Base-by-base conservation (phyloP, 2,113 vertebrate species). In the Ptyas mucosa region DNA sequence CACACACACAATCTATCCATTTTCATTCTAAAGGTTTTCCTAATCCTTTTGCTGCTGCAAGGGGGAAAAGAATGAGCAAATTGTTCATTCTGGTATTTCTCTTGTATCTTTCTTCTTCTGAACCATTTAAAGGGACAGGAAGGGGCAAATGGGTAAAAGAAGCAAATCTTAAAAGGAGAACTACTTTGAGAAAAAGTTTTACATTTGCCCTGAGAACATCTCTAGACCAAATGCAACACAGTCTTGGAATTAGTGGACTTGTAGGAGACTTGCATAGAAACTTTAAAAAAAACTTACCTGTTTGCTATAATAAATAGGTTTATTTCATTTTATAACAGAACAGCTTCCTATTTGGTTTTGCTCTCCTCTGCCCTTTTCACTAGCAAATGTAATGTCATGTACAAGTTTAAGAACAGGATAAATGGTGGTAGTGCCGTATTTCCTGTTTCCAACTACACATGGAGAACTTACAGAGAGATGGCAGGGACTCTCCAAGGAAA, bases 351-450 rank as follows among this genome's bases (percentile, higher is more conserved):
- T 58, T 89, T 85, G 34, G 43, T 58, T 89, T 57, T 46, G 15
- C n/a, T 39, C 55, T 90, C 90, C 46, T 90, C n/a, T 93, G 92
- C n/a, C 92, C 61, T 57, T 81, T 21, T 85, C 89, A 87, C 81
- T 90, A 93, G 54, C 14, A 54, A 43, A 92, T 54, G 7, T 7
- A 34, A 88, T 58, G n/a, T 61, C 58, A 5, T 12, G 21, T 75
- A 64, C n/a, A 87, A 61, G 14, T 21, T 34, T 18, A 55, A 20
- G 39, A 5, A 3, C 8, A 51, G 5, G 26, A 39, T 18, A 24
- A 61, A 24, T n/a, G 14, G 21, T 85, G 43, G 24, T 29, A 49
- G 21, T 20, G 53, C 6, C 18, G 29, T 5, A 39, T 20, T 85
- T 89, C 29, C 46, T 34, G 7, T 21, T 86, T 86, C 54, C 9